These are phyloP conservation scores for Neelides sp. DNA, from an alignment of 1,140 invertebrate species.

Conservation along the genomic window DNA sequence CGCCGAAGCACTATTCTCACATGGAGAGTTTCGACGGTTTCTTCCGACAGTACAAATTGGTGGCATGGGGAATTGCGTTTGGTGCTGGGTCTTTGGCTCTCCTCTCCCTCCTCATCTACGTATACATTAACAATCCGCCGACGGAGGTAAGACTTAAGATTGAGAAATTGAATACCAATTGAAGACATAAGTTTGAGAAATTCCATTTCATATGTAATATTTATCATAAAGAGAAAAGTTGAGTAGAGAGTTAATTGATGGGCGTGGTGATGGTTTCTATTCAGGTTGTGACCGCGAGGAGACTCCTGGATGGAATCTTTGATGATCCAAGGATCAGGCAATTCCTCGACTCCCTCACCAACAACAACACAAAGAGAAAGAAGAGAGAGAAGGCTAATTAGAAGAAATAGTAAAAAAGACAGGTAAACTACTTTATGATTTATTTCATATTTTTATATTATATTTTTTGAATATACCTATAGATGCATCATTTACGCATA, in stretches of 20 bases:
- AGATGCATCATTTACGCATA: too few relatives aligned
- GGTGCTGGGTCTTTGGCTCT: constrained; percentile 10
- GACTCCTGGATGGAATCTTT: constrained; percentile 2
- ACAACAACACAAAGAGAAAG: not conserved
- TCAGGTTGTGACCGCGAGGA: constrained; percentile 20
- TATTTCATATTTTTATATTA: too few relatives aligned
- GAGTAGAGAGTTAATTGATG: too few relatives aligned
- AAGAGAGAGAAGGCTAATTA: not conserved
- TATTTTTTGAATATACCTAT: too few relatives aligned
- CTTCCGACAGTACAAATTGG: constrained; percentile 22
- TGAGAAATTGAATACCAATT: not conserved
- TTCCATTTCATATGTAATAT: too few relatives aligned
- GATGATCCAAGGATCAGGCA: constrained; percentile 7
- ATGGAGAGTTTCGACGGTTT: constrained; percentile 8
- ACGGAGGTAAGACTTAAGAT: constrained; percentile 26
- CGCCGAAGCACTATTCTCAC: too few relatives aligned
- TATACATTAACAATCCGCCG: constrained; percentile 30
- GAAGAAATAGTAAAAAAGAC: too few relatives aligned
- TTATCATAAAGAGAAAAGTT: too few relatives aligned
- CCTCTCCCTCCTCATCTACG: constrained; percentile 11
- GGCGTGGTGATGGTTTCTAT: too few relatives aligned
- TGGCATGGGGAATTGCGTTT: constrained; percentile 23
- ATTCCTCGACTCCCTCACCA: not conserved
- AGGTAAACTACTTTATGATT: too few relatives aligned
- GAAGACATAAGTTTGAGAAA: too few relatives aligned